A percentile compares a stretch with the other conserved stretches of the same genome.
Evolutionary conservation across 2,113 vertebrate species (phyloP).

Genomic region (Pleuronectes platessa): DNA sequence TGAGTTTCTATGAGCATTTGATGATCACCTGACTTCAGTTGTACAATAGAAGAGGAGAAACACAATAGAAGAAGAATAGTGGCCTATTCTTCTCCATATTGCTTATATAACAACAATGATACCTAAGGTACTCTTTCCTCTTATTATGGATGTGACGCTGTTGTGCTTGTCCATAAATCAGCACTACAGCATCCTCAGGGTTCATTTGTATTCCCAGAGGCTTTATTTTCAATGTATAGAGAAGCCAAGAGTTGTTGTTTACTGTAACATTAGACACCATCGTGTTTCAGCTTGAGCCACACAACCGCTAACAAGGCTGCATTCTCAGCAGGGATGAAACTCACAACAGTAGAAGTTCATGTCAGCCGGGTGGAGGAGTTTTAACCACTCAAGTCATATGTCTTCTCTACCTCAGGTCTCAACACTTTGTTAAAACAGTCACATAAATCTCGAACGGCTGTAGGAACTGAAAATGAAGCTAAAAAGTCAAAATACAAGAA

Average conservation of each 20-base stretch:
- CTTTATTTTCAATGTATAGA: neutral
- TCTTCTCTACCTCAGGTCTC: neutral
- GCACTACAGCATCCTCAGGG: neutral
- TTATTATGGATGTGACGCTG: neutral
- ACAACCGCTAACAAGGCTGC: neutral
- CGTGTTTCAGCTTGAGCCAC: constrained; percentile 20
- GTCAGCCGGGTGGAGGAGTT: neutral
- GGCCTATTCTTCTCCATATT: neutral
- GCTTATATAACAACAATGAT: neutral
- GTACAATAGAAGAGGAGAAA: neutral
- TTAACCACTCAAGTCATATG: neutral
- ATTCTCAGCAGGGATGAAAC: neutral
- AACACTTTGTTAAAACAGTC: neutral
- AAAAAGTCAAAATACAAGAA: too few relatives aligned
- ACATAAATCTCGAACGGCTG: neutral
- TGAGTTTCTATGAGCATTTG: constrained; percentile 14
- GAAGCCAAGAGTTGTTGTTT: neutral
- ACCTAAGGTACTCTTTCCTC: neutral
- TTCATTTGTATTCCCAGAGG: neutral
- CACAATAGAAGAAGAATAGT: neutral
- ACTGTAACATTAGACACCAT: neutral
- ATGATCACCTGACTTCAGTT: neutral
- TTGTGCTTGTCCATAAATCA: neutral
- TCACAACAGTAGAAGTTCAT: neutral
- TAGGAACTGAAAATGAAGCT: constrained; percentile 1